Evolutionary conservation across 2,113 vertebrate species (phyloP), one percentile per base, ranked within the genome.

Genomic region (Coreoperca whiteheadi): DNA sequence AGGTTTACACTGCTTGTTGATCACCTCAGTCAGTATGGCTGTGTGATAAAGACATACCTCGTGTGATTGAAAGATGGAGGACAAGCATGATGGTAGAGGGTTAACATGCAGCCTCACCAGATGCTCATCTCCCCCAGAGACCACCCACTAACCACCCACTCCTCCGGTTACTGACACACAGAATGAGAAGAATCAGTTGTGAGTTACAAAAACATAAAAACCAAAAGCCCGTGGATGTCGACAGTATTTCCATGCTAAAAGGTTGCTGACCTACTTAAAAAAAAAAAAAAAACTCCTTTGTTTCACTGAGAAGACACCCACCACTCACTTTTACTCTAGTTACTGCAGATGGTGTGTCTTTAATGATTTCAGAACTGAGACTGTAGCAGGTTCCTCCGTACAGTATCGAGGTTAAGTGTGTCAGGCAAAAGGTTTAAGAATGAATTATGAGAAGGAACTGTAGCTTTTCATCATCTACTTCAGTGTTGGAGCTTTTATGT

Each of bases 211-310:
- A 92, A 87, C 91, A 93, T 91, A 91, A 89, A 91, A 89, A 91
- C 90, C 82, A 86, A 88, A 89, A 89, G 86, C 72, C 68, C 68
- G 73, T 77, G 64, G 77, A 83, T 88, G 91, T 86, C 53, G 71
- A 85, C 84, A 76, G 74, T 77, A 84, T 93, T 90, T 94, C 79
- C 71, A 84, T 91, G 90, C 87, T 93, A 91, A 95, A 91, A 94
- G 87, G 76, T 85, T 92, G 90, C 81, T 94, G 95, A 91, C 94
- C 94, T 94, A 94, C 88, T 94, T 95, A 78, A 87, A 91, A 86
- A 51, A 69, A 46, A 43, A 61, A 41, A 46, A 46, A 50, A 50
- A 50, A 48, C n/a, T 16, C 15, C 7, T 51, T 77, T 60, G 2
- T 69, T 93, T 90, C 37, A 57, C 86, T 90, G 69, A 86, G 43